phyloP scores from a whole-genome alignment of 2,888 invertebrate genomes.

The Amiota communis region DNA sequence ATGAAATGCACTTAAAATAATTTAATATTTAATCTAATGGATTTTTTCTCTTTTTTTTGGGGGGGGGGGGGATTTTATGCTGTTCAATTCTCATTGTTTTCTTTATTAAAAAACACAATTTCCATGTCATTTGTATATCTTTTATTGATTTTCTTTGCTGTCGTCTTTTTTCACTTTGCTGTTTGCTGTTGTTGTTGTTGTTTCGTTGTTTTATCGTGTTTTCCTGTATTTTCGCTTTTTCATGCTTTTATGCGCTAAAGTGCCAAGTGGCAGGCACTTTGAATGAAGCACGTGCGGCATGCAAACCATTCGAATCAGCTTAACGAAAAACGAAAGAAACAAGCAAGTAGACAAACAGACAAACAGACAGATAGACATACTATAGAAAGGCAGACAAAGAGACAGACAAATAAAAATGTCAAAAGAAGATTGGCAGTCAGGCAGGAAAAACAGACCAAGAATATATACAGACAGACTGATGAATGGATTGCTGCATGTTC shows the following conservation, averaged over 20 bases:
- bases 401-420: not conserved
- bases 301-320: not conserved
- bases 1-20: too few relatives aligned
- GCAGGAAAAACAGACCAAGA: too few relatives aligned
- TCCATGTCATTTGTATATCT: too few relatives aligned
- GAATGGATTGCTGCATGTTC: too few relatives aligned
- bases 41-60: too few relatives aligned
- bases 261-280: slow-evolving; percentile 6
- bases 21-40: too few relatives aligned
- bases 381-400: not conserved
- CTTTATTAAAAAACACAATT: too few relatives aligned
- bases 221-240: not conserved
- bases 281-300: not conserved
- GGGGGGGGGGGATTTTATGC: too few relatives aligned
- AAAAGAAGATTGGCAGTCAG: too few relatives aligned
- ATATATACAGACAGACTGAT: too few relatives aligned
- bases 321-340: not conserved
- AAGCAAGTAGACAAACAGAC: not conserved
- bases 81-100: not conserved
- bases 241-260: not conserved
- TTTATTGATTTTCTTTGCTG: slow-evolving; percentile 5
- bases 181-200: too few relatives aligned
- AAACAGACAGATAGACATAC: not conserved
- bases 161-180: slow-evolving; percentile 20
- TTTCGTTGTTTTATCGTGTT: not conserved